phyloP scores from a whole-genome alignment of 2,113 vertebrate genomes.

The Forbesichthys papilliferus region DNA sequence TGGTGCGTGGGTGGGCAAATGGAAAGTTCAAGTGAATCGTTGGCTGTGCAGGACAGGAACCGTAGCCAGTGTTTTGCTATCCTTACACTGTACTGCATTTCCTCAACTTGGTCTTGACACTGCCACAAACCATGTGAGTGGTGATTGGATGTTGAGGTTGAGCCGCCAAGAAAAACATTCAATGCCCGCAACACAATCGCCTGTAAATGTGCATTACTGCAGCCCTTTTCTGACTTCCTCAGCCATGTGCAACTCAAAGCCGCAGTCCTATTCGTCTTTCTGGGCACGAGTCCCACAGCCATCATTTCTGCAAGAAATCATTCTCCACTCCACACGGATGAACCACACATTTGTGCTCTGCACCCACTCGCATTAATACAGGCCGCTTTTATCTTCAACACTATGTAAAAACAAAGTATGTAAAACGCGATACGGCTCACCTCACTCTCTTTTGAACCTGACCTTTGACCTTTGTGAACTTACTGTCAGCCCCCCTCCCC shows the following conservation, averaged over 20 bases:
- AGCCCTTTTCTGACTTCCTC: not conserved
- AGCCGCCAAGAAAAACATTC: constrained; percentile 11
- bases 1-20: too few relatives aligned
- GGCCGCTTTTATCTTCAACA: constrained; percentile 85
- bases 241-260: not conserved
- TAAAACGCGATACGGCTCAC: constrained; percentile 80
- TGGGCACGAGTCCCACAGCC: not conserved
- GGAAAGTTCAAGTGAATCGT: too few relatives aligned
- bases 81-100: not conserved
- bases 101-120: not conserved
- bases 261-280: not conserved
- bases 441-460: constrained; percentile 77
- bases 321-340: not conserved
- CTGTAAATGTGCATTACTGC: not conserved
- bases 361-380: constrained; percentile 60
- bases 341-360: not conserved
- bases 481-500: constrained; percentile 48
- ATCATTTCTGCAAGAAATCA: not conserved
- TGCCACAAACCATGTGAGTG: not conserved
- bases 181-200: constrained; percentile 9
- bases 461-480: constrained; percentile 79
- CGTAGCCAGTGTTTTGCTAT: constrained; percentile 10
- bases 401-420: constrained; percentile 82
- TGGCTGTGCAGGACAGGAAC: not conserved
- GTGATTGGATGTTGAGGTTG: not conserved